A percentile compares a stretch with the other conserved stretches of the same genome.
Conservation (phyloP, 2,113 vertebrate genomes). For the Sterrhoptilus dennistouni region DNA sequence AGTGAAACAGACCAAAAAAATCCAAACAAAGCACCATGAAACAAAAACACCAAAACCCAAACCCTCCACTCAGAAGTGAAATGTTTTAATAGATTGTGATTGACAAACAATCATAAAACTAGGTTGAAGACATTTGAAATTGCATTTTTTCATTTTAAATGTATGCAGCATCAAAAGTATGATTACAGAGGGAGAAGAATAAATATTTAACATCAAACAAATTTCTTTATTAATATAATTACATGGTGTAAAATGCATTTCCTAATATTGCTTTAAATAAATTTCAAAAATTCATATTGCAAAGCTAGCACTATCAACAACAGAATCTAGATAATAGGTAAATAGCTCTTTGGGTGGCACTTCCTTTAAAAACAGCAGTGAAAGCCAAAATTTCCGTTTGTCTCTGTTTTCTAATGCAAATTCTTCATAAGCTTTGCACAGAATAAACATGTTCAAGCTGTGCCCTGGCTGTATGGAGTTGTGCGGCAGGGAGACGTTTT, state of each 20-base stretch:
- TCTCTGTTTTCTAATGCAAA: conserved; percentile 59
- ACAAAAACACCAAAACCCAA: not conserved
- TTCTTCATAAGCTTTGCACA: conserved; percentile 30
- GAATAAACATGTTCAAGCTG: conserved; percentile 43
- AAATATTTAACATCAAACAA: conserved; percentile 68
- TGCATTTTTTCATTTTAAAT: conserved; percentile 1
- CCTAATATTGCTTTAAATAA: conserved; percentile 33
- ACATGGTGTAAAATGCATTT: conserved; percentile 14
- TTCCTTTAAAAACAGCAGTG: conserved; percentile 40
- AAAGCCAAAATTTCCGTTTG: conserved; percentile 60
- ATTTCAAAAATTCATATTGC: conserved; percentile 19
- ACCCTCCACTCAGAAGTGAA: not conserved
- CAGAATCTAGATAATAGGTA: conserved; percentile 49
- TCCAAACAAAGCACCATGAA: not conserved
- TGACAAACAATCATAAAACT: conserved; percentile 39
- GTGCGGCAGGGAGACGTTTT: not conserved
- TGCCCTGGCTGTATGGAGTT: conserved; percentile 11
- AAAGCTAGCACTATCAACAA: conserved; percentile 16
- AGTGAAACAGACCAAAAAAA: conserved; percentile 6
- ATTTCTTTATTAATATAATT: conserved; percentile 58
- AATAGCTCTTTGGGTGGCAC: conserved; percentile 45
- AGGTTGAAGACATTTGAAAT: conserved; percentile 29
- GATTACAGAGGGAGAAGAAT: conserved; percentile 23
- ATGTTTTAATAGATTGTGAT: conserved; percentile 20
- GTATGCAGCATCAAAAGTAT: not conserved